phyloP scores from a whole-genome alignment of 1,140 invertebrate species.

The Apis dorsata region DNA sequence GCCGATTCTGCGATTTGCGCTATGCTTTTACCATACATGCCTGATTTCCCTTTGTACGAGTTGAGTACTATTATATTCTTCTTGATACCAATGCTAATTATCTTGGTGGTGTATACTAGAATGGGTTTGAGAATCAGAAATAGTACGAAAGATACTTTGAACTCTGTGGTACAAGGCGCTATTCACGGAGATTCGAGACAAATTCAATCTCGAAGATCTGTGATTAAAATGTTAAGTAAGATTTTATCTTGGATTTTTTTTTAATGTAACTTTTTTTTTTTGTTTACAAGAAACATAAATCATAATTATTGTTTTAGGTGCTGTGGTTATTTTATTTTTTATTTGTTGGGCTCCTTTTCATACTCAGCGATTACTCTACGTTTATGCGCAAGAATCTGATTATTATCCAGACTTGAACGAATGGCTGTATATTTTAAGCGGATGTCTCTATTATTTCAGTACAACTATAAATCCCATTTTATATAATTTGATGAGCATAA shows the following conservation, averaged over 20 bases:
- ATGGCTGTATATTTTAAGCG: slow-evolving; percentile 89
- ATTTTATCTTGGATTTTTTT: not conserved
- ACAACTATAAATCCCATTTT: slow-evolving; percentile 94
- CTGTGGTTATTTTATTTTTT: slow-evolving; percentile 98
- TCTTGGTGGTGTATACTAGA: slow-evolving; percentile 86
- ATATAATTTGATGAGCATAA: slow-evolving; percentile 94
- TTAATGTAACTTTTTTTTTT: not conserved
- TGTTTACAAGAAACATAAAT: slow-evolving; percentile 1
- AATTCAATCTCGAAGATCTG: slow-evolving; percentile 85
- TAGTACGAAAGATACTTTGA: slow-evolving; percentile 78
- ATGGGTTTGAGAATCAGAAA: slow-evolving; percentile 86
- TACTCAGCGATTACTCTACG: slow-evolving; percentile 90
- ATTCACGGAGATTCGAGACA: slow-evolving; percentile 84
- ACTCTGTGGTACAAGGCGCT: slow-evolving; percentile 81
- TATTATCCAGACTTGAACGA: slow-evolving; percentile 87
- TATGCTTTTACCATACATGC: slow-evolving; percentile 83
- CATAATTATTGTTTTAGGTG: slow-evolving; percentile 84
- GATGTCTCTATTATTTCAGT: slow-evolving; percentile 92
- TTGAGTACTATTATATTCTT: slow-evolving; percentile 91
- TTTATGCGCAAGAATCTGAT: slow-evolving; percentile 83
- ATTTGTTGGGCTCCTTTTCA: slow-evolving; percentile 98
- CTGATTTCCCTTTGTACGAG: slow-evolving; percentile 86
- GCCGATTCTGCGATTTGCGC: slow-evolving; percentile 88
- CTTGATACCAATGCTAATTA: slow-evolving; percentile 88
- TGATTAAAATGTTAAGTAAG: slow-evolving; percentile 85